Percentiles rank a stretch among this genome's conserved stretches.
phyloP scores from a whole-genome alignment of 1,140 invertebrate species.

The Marisa cornuarietis region DNA sequence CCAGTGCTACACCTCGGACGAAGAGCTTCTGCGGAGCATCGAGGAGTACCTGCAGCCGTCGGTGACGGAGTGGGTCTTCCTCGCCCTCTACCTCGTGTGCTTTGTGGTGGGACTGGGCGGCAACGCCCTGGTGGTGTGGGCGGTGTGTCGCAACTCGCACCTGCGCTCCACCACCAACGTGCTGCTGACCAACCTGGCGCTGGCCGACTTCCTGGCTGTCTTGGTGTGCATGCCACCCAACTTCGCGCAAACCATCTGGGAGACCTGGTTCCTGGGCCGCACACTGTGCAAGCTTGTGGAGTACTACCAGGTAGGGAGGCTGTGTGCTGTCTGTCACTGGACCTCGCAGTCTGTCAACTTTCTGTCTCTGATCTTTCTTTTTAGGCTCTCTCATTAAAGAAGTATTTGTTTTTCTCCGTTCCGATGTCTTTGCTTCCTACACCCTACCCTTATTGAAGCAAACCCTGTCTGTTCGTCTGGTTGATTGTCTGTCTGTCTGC shows the following conservation, averaged over 20 bases:
- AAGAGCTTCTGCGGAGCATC: conserved; percentile 26
- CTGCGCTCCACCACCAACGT: conserved; percentile 93
- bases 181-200: conserved; percentile 89
- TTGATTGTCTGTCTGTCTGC: background rate
- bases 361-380: too few species aligned
- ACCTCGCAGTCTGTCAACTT: conserved; percentile 12
- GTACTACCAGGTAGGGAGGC: conserved; percentile 82
- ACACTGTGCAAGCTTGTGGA: conserved; percentile 82
- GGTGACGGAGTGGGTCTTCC: conserved; percentile 44
- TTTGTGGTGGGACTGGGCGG: conserved; percentile 85
- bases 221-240: conserved; percentile 87
- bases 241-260: conserved; percentile 83
- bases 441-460: background rate
- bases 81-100: conserved; percentile 73
- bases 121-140: conserved; percentile 86
- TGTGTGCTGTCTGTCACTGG: too few species aligned
- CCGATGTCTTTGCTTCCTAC: background rate
- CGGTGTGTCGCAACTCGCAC: conserved; percentile 82
- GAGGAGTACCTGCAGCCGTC: conserved; percentile 26
- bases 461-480: background rate
- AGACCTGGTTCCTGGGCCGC: conserved; percentile 88
- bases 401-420: background rate
- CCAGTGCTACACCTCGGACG: conserved; percentile 30
- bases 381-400: too few species aligned
- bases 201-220: conserved; percentile 90